These are phyloP conservation scores for Fulica atra DNA, from an alignment of 2,113 vertebrate genomes.

Conservation along the genomic window DNA sequence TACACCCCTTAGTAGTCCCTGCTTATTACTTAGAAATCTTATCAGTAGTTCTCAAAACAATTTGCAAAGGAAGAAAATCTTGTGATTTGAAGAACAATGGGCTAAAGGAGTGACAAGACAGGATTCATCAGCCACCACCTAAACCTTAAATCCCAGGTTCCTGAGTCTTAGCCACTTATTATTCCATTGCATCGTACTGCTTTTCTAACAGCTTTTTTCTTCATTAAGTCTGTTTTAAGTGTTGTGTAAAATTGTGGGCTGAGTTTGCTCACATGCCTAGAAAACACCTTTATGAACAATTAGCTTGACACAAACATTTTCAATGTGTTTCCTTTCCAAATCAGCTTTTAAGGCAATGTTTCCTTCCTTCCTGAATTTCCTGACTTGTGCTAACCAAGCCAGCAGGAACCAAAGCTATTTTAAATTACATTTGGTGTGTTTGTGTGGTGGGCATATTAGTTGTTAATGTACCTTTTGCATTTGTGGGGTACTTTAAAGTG, in stretches of 20 bases:
- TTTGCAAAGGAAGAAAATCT: neutral
- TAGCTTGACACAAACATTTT: neutral
- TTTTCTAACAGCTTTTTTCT: neutral
- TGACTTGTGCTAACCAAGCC: slow-evolving; percentile 9
- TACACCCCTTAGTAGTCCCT: neutral
- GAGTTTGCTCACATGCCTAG: neutral
- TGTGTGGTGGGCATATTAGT: slow-evolving; percentile 4
- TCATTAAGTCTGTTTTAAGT: neutral
- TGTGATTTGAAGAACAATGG: neutral
- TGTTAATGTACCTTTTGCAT: slow-evolving; percentile 34
- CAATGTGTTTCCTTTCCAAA: slow-evolving; percentile 59
- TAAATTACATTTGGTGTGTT: neutral
- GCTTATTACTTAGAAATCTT: neutral
- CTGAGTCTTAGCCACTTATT: neutral
- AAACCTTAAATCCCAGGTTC: neutral
- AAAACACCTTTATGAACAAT: slow-evolving; percentile 10
- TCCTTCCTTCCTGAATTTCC: slow-evolving; percentile 35
- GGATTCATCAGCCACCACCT: neutral
- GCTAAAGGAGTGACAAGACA: neutral
- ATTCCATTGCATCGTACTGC: neutral
- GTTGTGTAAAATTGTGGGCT: neutral
- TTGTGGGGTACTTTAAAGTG: slow-evolving; percentile 16
- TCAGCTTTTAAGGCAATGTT: neutral
- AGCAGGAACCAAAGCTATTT: slow-evolving; percentile 36
- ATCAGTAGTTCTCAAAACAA: neutral